Evolutionary conservation across 30 jellyfish, hydroid and myxozoan species (phyloP), one percentile per base, ranked within the genome.

Genomic region (Aurelia aurita complex sp. Pacific): DNA sequence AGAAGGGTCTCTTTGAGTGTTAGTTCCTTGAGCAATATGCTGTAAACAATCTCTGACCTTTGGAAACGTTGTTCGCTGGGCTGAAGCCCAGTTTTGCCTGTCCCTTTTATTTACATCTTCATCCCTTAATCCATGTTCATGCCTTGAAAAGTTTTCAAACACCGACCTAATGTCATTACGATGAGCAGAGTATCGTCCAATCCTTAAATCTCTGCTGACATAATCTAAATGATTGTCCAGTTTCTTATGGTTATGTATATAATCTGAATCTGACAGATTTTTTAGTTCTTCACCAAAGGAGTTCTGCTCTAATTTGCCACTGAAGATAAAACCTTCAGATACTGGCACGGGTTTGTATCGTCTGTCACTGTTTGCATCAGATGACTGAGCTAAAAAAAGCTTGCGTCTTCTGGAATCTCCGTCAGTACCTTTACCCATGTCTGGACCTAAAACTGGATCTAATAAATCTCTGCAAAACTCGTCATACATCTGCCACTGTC

Each of bases 361-460:
- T 61, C 70, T 61, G 36, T 15, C 70, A 18, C 52, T 43, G 67
- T 36, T 14, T 77, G 88, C 69, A 60, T 62, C 77, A 32, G 82
- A 64, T 12, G 82, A 43, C 40, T 64, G 90, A 12, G 19, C 61
- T n/a, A 33, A 38, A 12, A 61, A 68, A n/a, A 80, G 55, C 64
- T 80, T 80, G 1, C 90, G 74, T 65, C 90, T 16, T 68, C 84
- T 66, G n/a, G 90, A 80, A 52, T 80, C 90, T 7, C 90, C 90
- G 23, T 80, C 90, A 68, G 90, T 57, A 3, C 82, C 61, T 2
- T 64, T 80, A 14, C 90, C 90, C 33, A 80, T 80, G 2, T 29
- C 90, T 18, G 90, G 74, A 50, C 90, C 90, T 14, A 80, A 52
- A 65, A 46, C 54, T 15, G 82, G n/a, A 16, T 80, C 90, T 66